Evolutionary conservation across 1,140 invertebrate genomes (phyloP).

Genomic region (Temnothorax curvispinosus): DNA sequence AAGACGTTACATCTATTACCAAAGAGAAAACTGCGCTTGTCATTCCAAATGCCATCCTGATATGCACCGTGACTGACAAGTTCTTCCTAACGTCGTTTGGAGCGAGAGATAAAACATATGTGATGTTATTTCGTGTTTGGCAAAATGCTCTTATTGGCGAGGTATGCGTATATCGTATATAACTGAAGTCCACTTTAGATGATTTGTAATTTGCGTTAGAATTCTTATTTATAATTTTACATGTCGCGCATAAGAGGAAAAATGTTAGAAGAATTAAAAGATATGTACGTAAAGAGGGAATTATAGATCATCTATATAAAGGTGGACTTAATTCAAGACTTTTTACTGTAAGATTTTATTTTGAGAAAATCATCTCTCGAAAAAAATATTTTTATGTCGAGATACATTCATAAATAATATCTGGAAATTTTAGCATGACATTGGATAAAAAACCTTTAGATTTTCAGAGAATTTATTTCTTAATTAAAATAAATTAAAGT

Average conservation of each 20-base stretch:
- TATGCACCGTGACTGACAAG: conserved; percentile 93
- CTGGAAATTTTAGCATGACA: neutral
- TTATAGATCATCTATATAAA: neutral
- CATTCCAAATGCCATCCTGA: conserved; percentile 97
- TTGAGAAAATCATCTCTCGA: neutral
- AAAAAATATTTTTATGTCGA: neutral
- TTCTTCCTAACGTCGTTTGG: conserved; percentile 97
- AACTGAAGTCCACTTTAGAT: neutral
- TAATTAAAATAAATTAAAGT: neutral
- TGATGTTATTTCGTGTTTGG: conserved; percentile 98
- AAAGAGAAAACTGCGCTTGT: conserved; percentile 97
- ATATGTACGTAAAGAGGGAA: neutral
- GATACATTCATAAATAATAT: neutral
- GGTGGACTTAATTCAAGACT: neutral
- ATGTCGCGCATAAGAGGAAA: neutral
- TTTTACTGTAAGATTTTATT: neutral
- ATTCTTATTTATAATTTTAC: neutral
- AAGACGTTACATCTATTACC: conserved; percentile 96
- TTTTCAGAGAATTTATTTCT: neutral
- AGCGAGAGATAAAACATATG: conserved; percentile 96
- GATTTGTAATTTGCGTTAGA: neutral
- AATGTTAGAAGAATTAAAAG: neutral
- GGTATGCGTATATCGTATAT: conserved; percentile 84
- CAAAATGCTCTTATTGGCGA: conserved; percentile 97
- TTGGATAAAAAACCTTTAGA: neutral